A percentile compares a stretch with the other conserved stretches of the same genome.
Evolutionary conservation across 2,888 invertebrate species (phyloP).

Genomic region (Drosophila emarginata): DNA sequence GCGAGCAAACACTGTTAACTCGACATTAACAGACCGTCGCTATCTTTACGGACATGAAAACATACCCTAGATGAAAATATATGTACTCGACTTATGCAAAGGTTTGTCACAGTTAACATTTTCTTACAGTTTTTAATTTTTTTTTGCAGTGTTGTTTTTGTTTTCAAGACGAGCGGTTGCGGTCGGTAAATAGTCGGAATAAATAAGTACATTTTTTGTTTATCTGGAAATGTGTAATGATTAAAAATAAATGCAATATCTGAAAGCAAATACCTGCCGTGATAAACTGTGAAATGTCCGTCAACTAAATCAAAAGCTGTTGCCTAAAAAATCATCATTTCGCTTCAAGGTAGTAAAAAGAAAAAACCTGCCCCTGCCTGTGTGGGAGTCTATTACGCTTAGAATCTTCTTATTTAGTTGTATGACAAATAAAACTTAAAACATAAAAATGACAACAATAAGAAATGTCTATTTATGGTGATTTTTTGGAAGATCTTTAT

Average conservation of each 20-base stretch:
- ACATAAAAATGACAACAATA: constrained; percentile 39
- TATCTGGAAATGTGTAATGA: constrained; percentile 58
- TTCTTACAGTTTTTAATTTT: background rate
- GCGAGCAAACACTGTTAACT: too few species aligned
- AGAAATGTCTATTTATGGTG: constrained; percentile 8
- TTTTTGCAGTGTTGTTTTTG: background rate
- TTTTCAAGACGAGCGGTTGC: background rate
- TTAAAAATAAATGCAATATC: constrained; percentile 45
- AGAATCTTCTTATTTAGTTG: constrained; percentile 61
- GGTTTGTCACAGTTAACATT: too few species aligned
- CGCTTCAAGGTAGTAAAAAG: constrained; percentile 54
- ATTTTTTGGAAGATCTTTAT: background rate
- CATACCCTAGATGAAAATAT: too few species aligned
- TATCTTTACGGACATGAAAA: too few species aligned
- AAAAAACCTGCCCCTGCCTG: constrained; percentile 43
- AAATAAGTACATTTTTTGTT: constrained; percentile 38
- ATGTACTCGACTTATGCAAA: too few species aligned
- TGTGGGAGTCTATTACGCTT: constrained; percentile 62
- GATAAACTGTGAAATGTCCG: constrained; percentile 58
- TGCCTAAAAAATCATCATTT: constrained; percentile 44
- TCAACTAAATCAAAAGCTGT: constrained; percentile 37
- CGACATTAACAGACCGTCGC: too few species aligned
- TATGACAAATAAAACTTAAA: constrained; percentile 48
- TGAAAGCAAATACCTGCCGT: constrained; percentile 50
- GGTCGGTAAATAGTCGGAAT: background rate